A percentile compares a stretch with the other conserved stretches of the same genome.
Conservation (phyloP, 2,113 vertebrate species). For the Ictalurus furcatus region DNA sequence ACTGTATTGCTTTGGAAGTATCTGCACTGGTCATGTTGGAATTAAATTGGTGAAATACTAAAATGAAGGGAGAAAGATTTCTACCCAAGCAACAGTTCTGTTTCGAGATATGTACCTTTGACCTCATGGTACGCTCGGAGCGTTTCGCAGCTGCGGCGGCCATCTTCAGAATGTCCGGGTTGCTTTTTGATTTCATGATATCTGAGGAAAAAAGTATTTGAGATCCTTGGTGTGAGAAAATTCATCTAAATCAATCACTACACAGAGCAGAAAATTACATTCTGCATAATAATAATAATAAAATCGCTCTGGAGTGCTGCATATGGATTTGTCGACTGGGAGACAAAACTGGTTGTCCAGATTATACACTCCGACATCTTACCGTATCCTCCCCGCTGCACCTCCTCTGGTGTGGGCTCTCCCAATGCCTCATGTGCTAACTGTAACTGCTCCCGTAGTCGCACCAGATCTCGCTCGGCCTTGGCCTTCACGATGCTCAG, state of each 20-base stretch:
- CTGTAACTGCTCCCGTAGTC: slow-evolving; percentile 78
- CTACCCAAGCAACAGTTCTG: neutral
- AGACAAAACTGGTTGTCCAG: neutral
- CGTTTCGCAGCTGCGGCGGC: slow-evolving; percentile 79
- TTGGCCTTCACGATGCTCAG: slow-evolving; percentile 82
- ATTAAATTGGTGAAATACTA: neutral
- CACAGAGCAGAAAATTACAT: neutral
- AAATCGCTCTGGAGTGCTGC: neutral
- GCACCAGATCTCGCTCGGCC: slow-evolving; percentile 75
- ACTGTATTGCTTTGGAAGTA: neutral
- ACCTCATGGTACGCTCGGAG: slow-evolving; percentile 77
- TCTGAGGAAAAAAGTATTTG: slow-evolving; percentile 60
- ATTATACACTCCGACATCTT: neutral
- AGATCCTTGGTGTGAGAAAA: neutral
- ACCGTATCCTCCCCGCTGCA: slow-evolving; percentile 77
- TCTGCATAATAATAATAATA: too few species aligned
- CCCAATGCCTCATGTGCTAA: slow-evolving; percentile 78
- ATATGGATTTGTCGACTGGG: neutral
- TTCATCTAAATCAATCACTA: neutral
- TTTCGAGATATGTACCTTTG: slow-evolving; percentile 69
- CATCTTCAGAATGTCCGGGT: slow-evolving; percentile 82
- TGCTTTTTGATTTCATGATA: slow-evolving; percentile 84
- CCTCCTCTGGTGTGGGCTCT: slow-evolving; percentile 71
- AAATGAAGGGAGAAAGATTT: neutral
- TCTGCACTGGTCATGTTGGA: neutral